Percentiles rank a stretch among this genome's conserved stretches.
phyloP scores from a whole-genome alignment of 2,113 vertebrate species.

The Verasper variegatus region DNA sequence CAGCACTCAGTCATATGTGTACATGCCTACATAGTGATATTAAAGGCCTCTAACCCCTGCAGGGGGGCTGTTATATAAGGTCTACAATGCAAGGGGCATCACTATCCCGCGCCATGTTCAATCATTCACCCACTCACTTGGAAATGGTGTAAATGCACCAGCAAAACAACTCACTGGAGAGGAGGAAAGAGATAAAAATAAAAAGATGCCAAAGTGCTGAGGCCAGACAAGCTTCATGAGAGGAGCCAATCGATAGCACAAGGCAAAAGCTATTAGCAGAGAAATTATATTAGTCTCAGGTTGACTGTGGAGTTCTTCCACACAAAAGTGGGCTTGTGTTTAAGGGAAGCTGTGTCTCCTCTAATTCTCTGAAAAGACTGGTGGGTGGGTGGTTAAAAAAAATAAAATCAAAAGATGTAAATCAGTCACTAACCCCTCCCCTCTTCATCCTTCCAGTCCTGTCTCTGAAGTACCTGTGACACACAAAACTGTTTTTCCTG shows the following conservation, averaged over 20 bases:
- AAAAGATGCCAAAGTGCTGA: conserved; percentile 35
- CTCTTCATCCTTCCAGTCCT: conserved; percentile 1
- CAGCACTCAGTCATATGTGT: neutral
- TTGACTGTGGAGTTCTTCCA: conserved; percentile 14
- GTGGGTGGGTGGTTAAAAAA: neutral
- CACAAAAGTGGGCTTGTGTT: conserved; percentile 39
- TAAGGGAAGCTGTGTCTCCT: neutral
- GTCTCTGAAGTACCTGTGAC: conserved; percentile 56
- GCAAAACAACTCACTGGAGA: conserved; percentile 19
- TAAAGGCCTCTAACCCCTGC: conserved; percentile 17
- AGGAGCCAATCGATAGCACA: conserved; percentile 61
- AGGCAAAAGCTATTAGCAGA: conserved; percentile 36
- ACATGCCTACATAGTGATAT: conserved; percentile 20
- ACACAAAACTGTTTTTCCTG: conserved; percentile 57
- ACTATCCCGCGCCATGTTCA: conserved; percentile 35
- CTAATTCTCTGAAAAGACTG: conserved; percentile 11
- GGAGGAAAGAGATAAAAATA: conserved; percentile 44
- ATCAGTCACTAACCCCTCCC: neutral
- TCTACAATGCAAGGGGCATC: conserved; percentile 22
- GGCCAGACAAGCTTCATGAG: conserved; percentile 45
- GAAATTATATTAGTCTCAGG: conserved; percentile 65
- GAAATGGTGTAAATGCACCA: conserved; percentile 34
- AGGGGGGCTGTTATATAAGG: conserved; percentile 41
- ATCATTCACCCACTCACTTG: conserved; percentile 55
- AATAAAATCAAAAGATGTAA: conserved; percentile 6